Percentiles rank a stretch among this genome's conserved stretches.
Conservation (phyloP, 2,888 invertebrate species). For the Loripinus fragilis region DNA sequence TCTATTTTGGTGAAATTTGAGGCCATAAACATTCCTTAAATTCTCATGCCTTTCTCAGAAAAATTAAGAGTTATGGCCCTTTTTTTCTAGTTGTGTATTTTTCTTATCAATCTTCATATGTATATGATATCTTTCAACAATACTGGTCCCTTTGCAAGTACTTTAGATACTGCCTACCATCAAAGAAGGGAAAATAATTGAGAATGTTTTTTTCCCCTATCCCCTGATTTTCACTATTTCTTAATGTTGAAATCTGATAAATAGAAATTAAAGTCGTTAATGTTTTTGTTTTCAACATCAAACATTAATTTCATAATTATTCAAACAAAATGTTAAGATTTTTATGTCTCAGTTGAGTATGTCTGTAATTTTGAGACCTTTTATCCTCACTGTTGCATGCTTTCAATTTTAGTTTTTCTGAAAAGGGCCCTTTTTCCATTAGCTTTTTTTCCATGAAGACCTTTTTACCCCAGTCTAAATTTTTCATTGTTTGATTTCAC, state of each 20-base stretch:
- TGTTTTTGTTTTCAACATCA: background rate
- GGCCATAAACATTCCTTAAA: too few relatives aligned
- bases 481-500: background rate
- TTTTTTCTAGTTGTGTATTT: background rate
- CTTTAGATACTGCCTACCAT: background rate
- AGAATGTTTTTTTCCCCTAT: background rate
- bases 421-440: background rate
- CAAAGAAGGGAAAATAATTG: background rate
- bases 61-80: conserved; percentile 2
- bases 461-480: background rate
- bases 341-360: background rate
- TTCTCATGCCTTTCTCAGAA: background rate
- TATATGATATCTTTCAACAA: background rate
- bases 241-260: background rate
- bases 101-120: background rate
- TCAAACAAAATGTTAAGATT: background rate
- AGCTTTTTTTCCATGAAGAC: background rate
- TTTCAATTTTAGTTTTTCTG: background rate
- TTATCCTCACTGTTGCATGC: background rate
- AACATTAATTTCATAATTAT: background rate
- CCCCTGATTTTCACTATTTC: background rate
- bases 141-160: background rate
- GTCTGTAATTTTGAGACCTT: background rate
- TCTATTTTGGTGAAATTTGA: background rate
- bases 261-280: background rate